Evolutionary conservation across 2,113 vertebrate species (phyloP).

Genomic region (Ivindomyrus marchei): DNA sequence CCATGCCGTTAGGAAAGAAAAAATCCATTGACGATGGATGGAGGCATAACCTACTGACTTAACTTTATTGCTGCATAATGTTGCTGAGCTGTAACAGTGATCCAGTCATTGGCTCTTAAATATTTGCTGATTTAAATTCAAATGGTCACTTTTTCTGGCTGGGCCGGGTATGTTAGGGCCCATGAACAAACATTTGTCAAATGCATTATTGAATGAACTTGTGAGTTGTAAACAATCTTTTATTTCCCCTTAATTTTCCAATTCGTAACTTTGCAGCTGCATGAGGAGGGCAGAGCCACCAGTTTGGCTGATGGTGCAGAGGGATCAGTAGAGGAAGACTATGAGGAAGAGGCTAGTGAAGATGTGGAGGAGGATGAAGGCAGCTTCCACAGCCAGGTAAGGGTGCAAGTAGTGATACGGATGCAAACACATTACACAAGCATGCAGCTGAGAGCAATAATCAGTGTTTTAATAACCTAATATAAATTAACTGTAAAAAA

Average conservation of each 20-base stretch:
- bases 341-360: neutral
- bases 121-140: too few relatives aligned
- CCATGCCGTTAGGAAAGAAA: too few relatives aligned
- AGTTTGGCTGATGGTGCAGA: neutral
- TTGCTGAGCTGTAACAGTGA: too few relatives aligned
- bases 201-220: neutral
- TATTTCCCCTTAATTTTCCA: neutral
- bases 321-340: neutral
- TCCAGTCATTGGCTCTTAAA: too few relatives aligned
- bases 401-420: neutral
- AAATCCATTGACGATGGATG: too few relatives aligned
- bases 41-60: too few relatives aligned
- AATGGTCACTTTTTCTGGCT: too few relatives aligned
- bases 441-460: neutral
- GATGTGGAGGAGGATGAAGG: neutral
- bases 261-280: neutral
- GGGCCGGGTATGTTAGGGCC: neutral
- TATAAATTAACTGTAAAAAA: neutral
- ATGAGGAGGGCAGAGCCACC: neutral
- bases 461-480: neutral
- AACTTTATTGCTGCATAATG: too few relatives aligned
- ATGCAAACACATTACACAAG: neutral
- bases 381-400: neutral
- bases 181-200: neutral
- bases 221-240: neutral